Percentiles rank a stretch among this genome's conserved stretches.
phyloP scores from a whole-genome alignment of 1,140 invertebrate genomes.

The Drosophila arizonae region DNA sequence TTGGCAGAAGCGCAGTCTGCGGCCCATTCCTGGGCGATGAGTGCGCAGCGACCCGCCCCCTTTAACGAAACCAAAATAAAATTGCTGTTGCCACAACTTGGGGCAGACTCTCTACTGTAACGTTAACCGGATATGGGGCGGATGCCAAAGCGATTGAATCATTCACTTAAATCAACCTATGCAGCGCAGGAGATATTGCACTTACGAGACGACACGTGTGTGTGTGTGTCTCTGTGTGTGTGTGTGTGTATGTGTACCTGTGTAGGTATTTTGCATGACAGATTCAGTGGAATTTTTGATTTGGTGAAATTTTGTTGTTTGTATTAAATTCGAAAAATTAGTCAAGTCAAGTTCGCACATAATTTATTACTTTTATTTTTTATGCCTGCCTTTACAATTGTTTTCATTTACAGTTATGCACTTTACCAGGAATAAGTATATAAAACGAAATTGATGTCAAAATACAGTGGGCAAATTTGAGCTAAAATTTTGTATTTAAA shows the following conservation, averaged over 20 bases:
- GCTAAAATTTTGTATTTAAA: too few species aligned
- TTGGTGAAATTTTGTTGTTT: constrained; percentile 57
- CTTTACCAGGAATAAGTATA: constrained; percentile 43
- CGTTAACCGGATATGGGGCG: constrained; percentile 76
- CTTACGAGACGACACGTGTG: constrained; percentile 31
- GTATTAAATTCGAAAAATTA: constrained; percentile 64
- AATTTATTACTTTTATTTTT: constrained; percentile 52
- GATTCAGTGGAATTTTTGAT: constrained; percentile 70
- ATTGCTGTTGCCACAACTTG: constrained; percentile 20
- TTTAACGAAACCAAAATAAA: constrained; percentile 28
- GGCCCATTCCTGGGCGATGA: constrained; percentile 73
- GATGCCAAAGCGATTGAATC: constrained; percentile 82
- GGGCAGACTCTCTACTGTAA: constrained; percentile 54
- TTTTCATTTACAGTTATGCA: constrained; percentile 68
- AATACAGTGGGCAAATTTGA: constrained; percentile 22
- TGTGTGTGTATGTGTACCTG: neutral
- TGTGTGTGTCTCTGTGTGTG: too few species aligned
- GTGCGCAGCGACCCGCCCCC: constrained; percentile 60
- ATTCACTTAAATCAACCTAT: constrained; percentile 50
- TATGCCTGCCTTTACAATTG: constrained; percentile 57
- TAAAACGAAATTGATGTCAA: constrained; percentile 25
- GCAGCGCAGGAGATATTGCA: constrained; percentile 44
- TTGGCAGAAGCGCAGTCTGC: constrained; percentile 56
- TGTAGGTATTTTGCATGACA: constrained; percentile 50
- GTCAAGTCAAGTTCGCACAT: constrained; percentile 41